Evolutionary conservation across 2,113 vertebrate species (phyloP).

Genomic region (Hypomesus transpacificus): DNA sequence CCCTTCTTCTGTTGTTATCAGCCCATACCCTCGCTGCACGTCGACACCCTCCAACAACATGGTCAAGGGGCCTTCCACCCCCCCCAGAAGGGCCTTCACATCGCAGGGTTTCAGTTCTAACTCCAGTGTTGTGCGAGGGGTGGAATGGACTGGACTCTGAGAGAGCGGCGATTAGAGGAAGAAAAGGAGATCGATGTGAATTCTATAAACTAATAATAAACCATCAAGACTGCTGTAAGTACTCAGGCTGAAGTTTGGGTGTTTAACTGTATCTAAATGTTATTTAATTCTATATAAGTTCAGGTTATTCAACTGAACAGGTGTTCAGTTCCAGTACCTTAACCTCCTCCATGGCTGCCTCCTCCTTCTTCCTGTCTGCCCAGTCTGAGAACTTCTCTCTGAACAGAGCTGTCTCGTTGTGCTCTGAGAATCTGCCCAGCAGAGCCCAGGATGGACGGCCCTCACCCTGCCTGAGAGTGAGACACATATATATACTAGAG

Average conservation of each 20-base stretch:
- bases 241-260: no score
- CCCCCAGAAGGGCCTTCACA: constrained; percentile 61
- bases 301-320: no score
- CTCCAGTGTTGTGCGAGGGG: constrained; percentile 42
- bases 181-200: background rate
- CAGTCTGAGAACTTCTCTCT: constrained; percentile 81
- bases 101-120: constrained; percentile 70
- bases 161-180: background rate
- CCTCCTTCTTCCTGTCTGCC: constrained; percentile 72
- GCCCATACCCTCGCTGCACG: constrained; percentile 71
- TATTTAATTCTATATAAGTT: no score
- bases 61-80: constrained; percentile 38
- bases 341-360: constrained; percentile 59
- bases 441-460: constrained; percentile 73
- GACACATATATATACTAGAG: constrained; percentile 9
- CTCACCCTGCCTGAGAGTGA: constrained; percentile 68
- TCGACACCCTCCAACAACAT: constrained; percentile 72
- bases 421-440: constrained; percentile 76
- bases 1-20: constrained; percentile 66
- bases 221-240: no score
- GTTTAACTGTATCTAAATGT: no score
- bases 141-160: constrained; percentile 60
- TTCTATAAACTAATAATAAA: no score
- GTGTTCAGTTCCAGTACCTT: constrained; percentile 54
- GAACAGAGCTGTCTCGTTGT: constrained; percentile 79